Percentiles rank a stretch among this genome's conserved stretches.
phyloP scores from a whole-genome alignment of 2,113 vertebrate species.

The Potamarius usumacintae region DNA sequence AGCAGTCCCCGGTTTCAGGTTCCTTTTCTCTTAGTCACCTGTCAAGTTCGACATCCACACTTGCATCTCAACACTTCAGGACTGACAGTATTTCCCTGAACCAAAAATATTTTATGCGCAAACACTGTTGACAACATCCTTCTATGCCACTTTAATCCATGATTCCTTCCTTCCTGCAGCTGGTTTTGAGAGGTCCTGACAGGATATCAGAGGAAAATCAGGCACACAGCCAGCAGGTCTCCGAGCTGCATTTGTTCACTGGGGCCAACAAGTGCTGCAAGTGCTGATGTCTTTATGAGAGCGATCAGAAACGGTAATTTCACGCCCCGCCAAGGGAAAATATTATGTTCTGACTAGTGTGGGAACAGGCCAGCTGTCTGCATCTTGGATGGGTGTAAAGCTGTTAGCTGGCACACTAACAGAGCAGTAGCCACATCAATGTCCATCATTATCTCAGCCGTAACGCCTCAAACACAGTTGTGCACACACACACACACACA shows the following conservation, averaged over 20 bases:
- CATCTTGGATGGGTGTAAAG: slow-evolving; percentile 28
- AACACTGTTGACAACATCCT: neutral
- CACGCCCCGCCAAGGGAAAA: slow-evolving; percentile 24
- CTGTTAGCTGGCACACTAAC: slow-evolving; percentile 30
- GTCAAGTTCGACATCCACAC: neutral
- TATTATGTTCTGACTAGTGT: slow-evolving; percentile 33
- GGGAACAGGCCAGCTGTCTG: slow-evolving; percentile 45
- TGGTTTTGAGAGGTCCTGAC: neutral
- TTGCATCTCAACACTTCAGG: neutral
- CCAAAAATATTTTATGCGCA: neutral
- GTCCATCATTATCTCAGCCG: slow-evolving; percentile 25
- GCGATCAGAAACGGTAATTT: slow-evolving; percentile 42
- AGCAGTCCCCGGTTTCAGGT: neutral
- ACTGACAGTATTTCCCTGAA: neutral
- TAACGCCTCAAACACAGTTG: slow-evolving; percentile 7
- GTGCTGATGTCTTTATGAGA: slow-evolving; percentile 41
- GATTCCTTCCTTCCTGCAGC: slow-evolving; percentile 37
- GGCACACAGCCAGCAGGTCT: slow-evolving; percentile 21
- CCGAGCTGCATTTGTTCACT: slow-evolving; percentile 40
- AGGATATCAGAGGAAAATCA: slow-evolving; percentile 3
- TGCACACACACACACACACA: slow-evolving; percentile 6
- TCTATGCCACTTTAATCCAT: slow-evolving; percentile 22
- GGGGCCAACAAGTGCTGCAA: slow-evolving; percentile 40
- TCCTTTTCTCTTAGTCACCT: neutral
- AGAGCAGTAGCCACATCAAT: slow-evolving; percentile 17